Base-by-base conservation (phyloP, 2,797 vertebrate species). In the Discoglossus pictus region DNA sequence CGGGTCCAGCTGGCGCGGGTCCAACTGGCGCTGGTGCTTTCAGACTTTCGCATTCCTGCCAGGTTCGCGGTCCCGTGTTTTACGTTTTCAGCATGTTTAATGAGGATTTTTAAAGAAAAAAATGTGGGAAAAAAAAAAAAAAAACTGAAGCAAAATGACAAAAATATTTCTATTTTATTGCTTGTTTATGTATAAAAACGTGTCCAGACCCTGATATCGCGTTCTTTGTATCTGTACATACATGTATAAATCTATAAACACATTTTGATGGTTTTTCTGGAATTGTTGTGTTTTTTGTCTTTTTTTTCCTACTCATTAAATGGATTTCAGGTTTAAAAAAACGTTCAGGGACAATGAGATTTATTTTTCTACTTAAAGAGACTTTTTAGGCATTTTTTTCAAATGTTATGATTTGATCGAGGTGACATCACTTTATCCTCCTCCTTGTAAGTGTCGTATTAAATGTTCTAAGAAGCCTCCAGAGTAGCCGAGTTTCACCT, bases 161-260 rank as follows among this genome's bases (percentile, higher is more conserved):
- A 75, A 75, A 82, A 86, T 75, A 48, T 81, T 86, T 88, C 86
- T 84, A 87, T 90, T 90, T 91, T 88, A 91, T 89, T 90, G 86
- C 83, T 93, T 84, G 85, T 83, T 88, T 81, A 86, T 91, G 78
- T 84, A 86, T 86, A 88, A 86, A 90, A 84, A 80, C 75, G 88
- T 40, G 64, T 58, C 50, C 53, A 53, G 38, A 43, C 17, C 51
- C 27, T 31, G 27, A 31, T 31, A 4, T 53, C 55, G 40, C 18
- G 40, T 65, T 65, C 27, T 46, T 65, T 67, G 54, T 67, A 59
- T 50, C 23, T 67, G 65, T 67, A 67, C 23, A 65, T 65, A 67
- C 38, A 59, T 67, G 65, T 67, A 67, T 67, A 67, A 67, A 67
- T 31, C 4, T 31, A 31, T 31, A 31, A 31, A 31, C 27, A 31